phyloP scores from a whole-genome alignment of 2,888 invertebrate species.

The Leistus spinibarbis region DNA sequence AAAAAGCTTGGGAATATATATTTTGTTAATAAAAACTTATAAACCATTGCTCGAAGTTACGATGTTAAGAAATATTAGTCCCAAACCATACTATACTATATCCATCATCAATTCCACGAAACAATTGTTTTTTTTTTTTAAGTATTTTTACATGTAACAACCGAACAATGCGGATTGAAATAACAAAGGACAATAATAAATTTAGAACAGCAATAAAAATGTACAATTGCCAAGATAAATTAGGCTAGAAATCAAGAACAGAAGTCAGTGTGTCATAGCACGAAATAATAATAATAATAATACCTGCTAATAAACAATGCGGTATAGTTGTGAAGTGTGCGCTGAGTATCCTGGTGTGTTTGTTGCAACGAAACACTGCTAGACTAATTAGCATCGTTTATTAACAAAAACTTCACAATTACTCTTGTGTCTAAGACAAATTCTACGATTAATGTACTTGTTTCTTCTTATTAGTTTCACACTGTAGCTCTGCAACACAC shows the following conservation, averaged over 20 bases:
- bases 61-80: no score
- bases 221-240: background rate
- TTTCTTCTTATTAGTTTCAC: conserved; percentile 36
- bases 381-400: conserved; percentile 35
- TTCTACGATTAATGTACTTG: conserved; percentile 39
- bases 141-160: background rate
- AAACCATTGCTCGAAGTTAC: no score
- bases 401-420: conserved; percentile 33
- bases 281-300: conserved; percentile 9
- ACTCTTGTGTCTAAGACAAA: conserved; percentile 35
- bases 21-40: no score
- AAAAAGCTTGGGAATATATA: no score
- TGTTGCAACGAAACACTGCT: background rate
- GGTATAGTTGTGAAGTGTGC: background rate
- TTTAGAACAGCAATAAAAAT: background rate
- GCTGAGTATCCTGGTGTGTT: background rate
- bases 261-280: conserved; percentile 13
- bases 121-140: background rate
- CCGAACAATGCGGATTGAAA: background rate
- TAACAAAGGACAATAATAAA: background rate
- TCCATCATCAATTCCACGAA: background rate
- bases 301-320: conserved; percentile 27
- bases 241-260: conserved; percentile 18
- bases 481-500: background rate
- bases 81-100: background rate